Evolutionary conservation across 2,888 invertebrate genomes (phyloP).

Genomic region (Nephrocerus scutellatus): DNA sequence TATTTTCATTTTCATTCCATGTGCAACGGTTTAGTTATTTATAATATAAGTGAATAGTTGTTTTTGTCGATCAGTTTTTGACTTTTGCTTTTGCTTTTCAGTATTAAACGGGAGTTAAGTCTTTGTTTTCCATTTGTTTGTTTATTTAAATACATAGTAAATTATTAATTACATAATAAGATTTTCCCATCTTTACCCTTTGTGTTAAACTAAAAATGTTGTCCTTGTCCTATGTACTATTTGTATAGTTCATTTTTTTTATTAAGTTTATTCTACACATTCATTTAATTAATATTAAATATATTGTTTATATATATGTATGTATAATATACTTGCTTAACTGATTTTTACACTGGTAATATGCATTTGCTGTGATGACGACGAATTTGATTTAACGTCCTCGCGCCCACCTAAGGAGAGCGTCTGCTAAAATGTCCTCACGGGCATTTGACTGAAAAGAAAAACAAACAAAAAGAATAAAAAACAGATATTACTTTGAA

Average conservation of each 20-base stretch:
- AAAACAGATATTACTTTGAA: no score
- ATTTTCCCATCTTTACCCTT: constrained; percentile 11
- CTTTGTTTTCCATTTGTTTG: constrained; percentile 11
- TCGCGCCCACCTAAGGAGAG: constrained; percentile 87
- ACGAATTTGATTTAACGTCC: constrained; percentile 71
- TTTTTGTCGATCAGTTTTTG: no score
- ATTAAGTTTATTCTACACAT: constrained; percentile 12
- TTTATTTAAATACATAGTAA: constrained; percentile 13
- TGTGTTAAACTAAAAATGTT: constrained; percentile 5
- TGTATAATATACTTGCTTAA: no score
- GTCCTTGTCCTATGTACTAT: constrained; percentile 15
- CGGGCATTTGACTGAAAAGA: constrained; percentile 86
- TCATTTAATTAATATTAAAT: constrained; percentile 7
- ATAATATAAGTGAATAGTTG: no score
- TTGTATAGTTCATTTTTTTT: constrained; percentile 22
- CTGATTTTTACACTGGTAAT: constrained; percentile 22
- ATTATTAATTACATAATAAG: no score
- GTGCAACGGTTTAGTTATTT: constrained; percentile 7
- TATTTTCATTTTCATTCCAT: constrained; percentile 9
- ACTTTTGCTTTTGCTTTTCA: no score
- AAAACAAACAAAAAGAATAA: no score
- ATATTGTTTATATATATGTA: constrained; percentile 8
- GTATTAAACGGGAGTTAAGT: no score
- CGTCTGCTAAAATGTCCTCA: constrained; percentile 89
- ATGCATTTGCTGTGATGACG: constrained; percentile 15